Conservation (phyloP, 2,797 vertebrate species). For the Chloroceryle amazona region DNA sequence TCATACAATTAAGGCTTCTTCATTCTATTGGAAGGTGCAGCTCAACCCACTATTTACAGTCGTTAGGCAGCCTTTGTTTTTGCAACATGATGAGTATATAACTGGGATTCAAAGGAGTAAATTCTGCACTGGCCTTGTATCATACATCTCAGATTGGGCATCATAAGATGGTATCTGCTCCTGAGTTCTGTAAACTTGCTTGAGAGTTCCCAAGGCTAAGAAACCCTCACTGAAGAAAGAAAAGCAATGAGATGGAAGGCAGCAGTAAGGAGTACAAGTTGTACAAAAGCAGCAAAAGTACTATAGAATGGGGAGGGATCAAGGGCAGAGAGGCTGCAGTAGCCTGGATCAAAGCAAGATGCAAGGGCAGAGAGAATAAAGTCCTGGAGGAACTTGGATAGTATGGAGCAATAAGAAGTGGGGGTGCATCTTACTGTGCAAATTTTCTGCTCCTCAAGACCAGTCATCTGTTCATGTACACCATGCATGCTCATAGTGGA, state of each 20-base stretch:
- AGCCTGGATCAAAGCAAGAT: background rate
- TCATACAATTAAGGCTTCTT: slow-evolving; percentile 42
- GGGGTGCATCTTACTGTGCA: background rate
- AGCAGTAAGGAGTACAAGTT: background rate
- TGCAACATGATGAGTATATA: background rate
- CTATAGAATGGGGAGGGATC: background rate
- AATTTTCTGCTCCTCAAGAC: background rate
- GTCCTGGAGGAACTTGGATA: background rate
- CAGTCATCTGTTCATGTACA: background rate
- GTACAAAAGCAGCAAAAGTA: background rate
- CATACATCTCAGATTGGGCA: background rate
- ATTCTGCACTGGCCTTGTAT: background rate
- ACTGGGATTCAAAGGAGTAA: background rate
- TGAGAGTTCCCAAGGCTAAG: background rate
- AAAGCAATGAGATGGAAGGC: background rate
- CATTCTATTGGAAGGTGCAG: background rate
- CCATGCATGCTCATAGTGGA: background rate
- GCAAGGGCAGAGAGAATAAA: background rate
- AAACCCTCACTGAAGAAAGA: background rate
- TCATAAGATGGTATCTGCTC: background rate
- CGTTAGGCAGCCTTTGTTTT: background rate
- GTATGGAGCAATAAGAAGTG: background rate
- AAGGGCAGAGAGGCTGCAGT: background rate
- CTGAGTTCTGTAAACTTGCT: background rate
- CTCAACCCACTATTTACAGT: background rate